Conservation (phyloP, 2,113 vertebrate species). For the Cephalophus harveyi region DNA sequence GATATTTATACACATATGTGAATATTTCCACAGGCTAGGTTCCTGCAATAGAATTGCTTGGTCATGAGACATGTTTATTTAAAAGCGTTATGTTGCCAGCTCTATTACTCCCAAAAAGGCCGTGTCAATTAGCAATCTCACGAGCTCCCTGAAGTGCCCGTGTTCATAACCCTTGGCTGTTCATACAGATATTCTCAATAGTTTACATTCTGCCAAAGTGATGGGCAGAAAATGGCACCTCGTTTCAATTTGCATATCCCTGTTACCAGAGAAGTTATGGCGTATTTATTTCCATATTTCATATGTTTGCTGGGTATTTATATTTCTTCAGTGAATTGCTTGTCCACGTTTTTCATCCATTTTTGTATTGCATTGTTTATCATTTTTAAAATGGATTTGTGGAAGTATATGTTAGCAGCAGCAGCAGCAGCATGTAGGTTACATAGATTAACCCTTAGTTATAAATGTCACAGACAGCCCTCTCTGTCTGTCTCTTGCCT, state of each 20-base stretch:
- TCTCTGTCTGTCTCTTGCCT: not conserved
- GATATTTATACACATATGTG: not conserved
- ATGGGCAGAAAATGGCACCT: not conserved
- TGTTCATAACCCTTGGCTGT: not conserved
- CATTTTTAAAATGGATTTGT: slow-evolving; percentile 36
- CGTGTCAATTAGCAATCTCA: not conserved
- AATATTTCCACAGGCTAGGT: not conserved
- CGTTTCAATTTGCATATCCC: not conserved
- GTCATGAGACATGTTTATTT: not conserved
- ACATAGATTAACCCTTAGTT: slow-evolving; percentile 44
- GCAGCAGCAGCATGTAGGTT: not conserved
- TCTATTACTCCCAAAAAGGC: not conserved
- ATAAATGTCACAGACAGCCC: not conserved
- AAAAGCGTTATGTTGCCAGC: not conserved
- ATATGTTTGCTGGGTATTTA: slow-evolving; percentile 32
- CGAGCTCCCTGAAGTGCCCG: too few relatives aligned
- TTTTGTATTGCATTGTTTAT: slow-evolving; percentile 26
- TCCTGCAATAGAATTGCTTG: not conserved
- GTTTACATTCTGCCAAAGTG: not conserved
- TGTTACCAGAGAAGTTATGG: not conserved
- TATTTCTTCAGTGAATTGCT: slow-evolving; percentile 50
- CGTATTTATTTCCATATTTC: slow-evolving; percentile 31
- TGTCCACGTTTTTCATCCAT: not conserved
- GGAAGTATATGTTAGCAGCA: not conserved
- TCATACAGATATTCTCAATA: not conserved